Conservation (phyloP, 2,113 vertebrate genomes). For the Stercorarius parasiticus region DNA sequence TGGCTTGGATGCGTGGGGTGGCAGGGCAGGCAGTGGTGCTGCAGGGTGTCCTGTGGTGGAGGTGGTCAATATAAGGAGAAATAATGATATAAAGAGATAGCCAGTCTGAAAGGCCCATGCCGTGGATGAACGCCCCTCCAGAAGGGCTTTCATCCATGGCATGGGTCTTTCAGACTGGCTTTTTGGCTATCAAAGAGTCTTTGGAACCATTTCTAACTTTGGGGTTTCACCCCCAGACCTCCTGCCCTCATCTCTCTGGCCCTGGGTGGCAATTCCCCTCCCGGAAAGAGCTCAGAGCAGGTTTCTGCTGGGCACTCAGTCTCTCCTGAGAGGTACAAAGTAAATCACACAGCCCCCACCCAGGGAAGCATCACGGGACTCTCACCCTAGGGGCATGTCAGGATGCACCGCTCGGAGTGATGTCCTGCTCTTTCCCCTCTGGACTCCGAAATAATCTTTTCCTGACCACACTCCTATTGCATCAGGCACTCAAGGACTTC, state of each 20-base stretch:
- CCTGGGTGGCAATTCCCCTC: background rate
- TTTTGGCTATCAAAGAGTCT: background rate
- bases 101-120: background rate
- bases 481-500: background rate
- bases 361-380: background rate
- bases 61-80: background rate
- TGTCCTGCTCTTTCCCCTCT: background rate
- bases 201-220: background rate
- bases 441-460: background rate
- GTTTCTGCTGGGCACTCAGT: background rate
- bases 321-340: background rate
- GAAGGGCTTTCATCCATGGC: rapidly evolving
- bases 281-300: background rate
- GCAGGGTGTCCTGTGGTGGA: background rate
- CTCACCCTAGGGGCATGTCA: background rate
- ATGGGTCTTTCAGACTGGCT: background rate
- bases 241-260: background rate
- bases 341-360: background rate
- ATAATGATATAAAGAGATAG: background rate
- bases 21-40: background rate
- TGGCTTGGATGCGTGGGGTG: background rate
- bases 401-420: rapidly evolving
- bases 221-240: background rate
- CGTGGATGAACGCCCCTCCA: rapidly evolving
- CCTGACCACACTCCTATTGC: background rate